A percentile compares a stretch with the other conserved stretches of the same genome.
Evolutionary conservation across 1,140 invertebrate species (phyloP).

Genomic region (Armadillidium nasatum): DNA sequence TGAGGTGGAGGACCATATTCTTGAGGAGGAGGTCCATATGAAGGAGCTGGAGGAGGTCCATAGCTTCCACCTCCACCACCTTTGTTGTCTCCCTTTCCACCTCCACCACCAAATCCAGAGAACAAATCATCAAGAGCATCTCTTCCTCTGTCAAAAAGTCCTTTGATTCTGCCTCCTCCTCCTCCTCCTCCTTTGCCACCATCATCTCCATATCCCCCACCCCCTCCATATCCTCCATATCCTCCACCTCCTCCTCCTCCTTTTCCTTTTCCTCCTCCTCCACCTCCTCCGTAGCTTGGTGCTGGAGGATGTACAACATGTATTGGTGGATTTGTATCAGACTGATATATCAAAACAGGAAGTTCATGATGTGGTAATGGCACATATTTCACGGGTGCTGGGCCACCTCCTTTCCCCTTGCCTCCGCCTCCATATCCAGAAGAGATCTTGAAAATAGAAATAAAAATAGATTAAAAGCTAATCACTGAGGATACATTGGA

Average conservation of each 20-base stretch:
- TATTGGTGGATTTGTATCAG: slow-evolving; percentile 49
- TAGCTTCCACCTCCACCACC: slow-evolving; percentile 29
- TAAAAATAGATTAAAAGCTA: background rate
- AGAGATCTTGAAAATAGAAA: slow-evolving; percentile 16
- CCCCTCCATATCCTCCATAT: slow-evolving; percentile 8
- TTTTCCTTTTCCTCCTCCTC: slow-evolving; percentile 3
- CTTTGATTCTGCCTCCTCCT: background rate
- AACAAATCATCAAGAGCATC: slow-evolving; percentile 1
- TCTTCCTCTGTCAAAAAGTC: background rate
- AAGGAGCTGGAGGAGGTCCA: slow-evolving; percentile 23
- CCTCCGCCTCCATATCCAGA: slow-evolving; percentile 23
- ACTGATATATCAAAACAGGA: slow-evolving; percentile 51
- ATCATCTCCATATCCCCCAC: slow-evolving; percentile 1
- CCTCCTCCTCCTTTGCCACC: slow-evolving; percentile 8
- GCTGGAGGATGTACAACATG: slow-evolving; percentile 48
- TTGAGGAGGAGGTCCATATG: slow-evolving; percentile 37
- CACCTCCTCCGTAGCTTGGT: slow-evolving; percentile 20
- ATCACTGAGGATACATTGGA: too few species aligned
- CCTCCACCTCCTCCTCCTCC: slow-evolving; percentile 19
- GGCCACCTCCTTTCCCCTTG: slow-evolving; percentile 37
- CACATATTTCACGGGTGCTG: slow-evolving; percentile 50
- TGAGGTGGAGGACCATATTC: slow-evolving; percentile 29
- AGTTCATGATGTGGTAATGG: slow-evolving; percentile 52
- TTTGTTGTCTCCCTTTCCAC: slow-evolving; percentile 13
- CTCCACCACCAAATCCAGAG: background rate